Base-by-base conservation (phyloP, 2,888 invertebrate genomes). In the Allacma fusca region DNA sequence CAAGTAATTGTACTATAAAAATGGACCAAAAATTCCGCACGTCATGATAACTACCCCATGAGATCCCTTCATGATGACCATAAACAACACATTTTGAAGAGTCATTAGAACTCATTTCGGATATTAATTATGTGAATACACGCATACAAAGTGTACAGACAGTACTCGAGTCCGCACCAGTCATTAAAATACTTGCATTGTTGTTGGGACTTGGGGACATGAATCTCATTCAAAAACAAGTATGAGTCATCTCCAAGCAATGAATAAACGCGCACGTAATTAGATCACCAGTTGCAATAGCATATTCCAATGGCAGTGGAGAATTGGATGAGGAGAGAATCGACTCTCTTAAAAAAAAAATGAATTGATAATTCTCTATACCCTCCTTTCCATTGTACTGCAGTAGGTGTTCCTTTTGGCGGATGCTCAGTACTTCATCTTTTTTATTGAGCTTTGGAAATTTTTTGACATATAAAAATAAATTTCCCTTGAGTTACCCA, bases 241-340 rank as follows among this genome's bases (percentile, higher is more conserved):
- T 34, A 50, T 50, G 50, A 50, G 50, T 50, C 50, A 50, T 50
- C 50, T 50, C 5, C 34, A 34, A 9, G 34, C 34, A 34, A 7
- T 34, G 34, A 34, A 50, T 50, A 50, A 1, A 19, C 19, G 19
- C 50, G 16, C 40, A 40, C 50, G n/a, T 50, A 50, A 50, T 50
- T 50, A 50, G 50, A 50, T 50, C 50, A 50, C 50, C 50, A 50
- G 19, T n/a, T 19, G 4, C 50, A 50, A 50, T 50, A n/a, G 50
- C n/a, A 50, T 50, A n/a, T 16, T 4, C 5, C 16, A 9, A 12
- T 19, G 2, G 9, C 50, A 50, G 1, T 12, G 9, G 19, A 9
- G 50, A 9, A 50, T 50, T 19, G n/a, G 50, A 50, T 2, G 16
- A 12, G 50, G 19, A 50, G n/a, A 12, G n/a, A 50, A n/a, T 50